Base-by-base conservation (phyloP, 1,140 invertebrate genomes). In the Drosophila murphyi region DNA sequence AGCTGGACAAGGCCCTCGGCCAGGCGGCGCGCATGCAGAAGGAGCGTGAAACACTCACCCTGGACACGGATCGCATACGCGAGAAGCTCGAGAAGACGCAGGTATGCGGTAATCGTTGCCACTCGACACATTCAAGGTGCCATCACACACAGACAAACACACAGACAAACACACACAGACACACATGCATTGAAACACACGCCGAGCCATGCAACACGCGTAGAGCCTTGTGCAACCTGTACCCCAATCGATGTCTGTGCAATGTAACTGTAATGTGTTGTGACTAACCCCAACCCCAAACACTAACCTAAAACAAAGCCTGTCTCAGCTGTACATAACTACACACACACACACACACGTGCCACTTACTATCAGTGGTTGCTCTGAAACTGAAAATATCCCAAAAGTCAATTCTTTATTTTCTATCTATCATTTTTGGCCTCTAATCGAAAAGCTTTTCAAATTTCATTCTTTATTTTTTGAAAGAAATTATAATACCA, bases 31-130 rank as follows among this genome's bases (percentile, higher is more conserved):
- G 97, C 48, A 95, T 98, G 80, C 97, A 97, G 92, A 98, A 98
- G 92, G 97, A 98, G 92, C 95, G 96, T 68, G 97, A 98, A 92
- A 95, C 96, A 3, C 95, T 96, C 43, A 96, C 97, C 80, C 82
- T 97, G 64, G 97, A 98, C 76, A 95, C 95, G 47, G 97, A 98
- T 92, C 94, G 97, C 76, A 93, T 97, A 59, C 95, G 96, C 86
- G 97, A 98, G 83, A 98, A 98, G 93, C 95, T 96, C 79, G 97
- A 98, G 78, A 98, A 98, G 91, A 94, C 96, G 69, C 97, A 97
- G 95, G 97, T 97, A 94, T 93, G 76, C 62, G 62, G 62, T n/a
- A 43, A n/a, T 43, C 39, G 39, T 57, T 74, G 48, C 71, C 56
- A 59, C 39, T 43, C 59, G 1, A 28, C 45, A 12, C 20, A 48